Evolutionary conservation across 2,888 invertebrate species (phyloP), one percentile per base, ranked within the genome.

Genomic region (Heliconius aoede): DNA sequence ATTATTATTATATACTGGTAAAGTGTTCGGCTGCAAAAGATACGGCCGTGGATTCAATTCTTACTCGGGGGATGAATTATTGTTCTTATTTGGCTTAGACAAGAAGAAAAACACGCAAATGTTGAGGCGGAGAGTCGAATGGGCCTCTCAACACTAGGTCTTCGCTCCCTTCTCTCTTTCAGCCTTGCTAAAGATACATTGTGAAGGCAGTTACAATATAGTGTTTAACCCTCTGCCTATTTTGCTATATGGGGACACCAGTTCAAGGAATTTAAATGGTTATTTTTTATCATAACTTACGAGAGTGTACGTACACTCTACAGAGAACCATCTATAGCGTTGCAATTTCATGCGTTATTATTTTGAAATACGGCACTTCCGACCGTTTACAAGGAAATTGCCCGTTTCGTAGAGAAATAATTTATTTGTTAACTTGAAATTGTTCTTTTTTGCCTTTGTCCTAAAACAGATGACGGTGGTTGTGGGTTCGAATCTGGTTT

Each of bases 281-380:
- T 7, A 18, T 46, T 18, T 46, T 46, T 46, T 46, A 7, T 46
- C 46, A 46, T 55, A 55, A 30, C 55, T 13, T n/a, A 32, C 8
- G 24, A 69, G 28, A 69, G n/a, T 32, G 28, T 69, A 30, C 2
- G 13, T n/a, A 51, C 5, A 15, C 51, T 7, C 51, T 30, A 32
- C 13, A 30, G 5, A 69, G 55, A 55, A 69, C 55, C 55, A 30
- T 30, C 69, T 69, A 73, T 51, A 55, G 65, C 65, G 72, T 24
- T 60, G 46, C 67, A 72, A 76, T 76, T 76, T 76, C 73, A 61
- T 67, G 51, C 46, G 67, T 76, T 76, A 68, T 68, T 60, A 61
- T 76, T 46, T 55, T 32, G 67, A 46, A 73, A 76, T 73, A 73
- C 67, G 60, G 67, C 58, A 76, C 67, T 76, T 73, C 36, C 64